Base-by-base conservation (phyloP, 1,140 invertebrate species). In the Leptopilina boulardi region DNA sequence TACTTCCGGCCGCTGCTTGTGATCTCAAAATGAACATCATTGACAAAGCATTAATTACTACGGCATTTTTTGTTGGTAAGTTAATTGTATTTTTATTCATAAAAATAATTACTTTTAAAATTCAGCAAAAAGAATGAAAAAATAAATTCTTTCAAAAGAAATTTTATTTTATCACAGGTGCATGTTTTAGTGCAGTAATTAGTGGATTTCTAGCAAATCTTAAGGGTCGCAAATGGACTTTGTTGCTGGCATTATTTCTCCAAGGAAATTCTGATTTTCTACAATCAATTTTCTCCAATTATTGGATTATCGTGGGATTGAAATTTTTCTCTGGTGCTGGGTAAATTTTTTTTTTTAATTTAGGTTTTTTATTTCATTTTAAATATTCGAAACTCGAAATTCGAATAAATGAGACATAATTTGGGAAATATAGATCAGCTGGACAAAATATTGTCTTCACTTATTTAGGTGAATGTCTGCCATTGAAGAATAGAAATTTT, bases 251-350 rank as follows among this genome's bases (percentile, higher is more conserved):
- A 10, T 83, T 92, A 18, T 83, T 90, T 2, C 78, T 91, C 21
- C 92, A 92, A 79, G 91, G 89, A 19, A n/a, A 91, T 0, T 89
- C 88, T 15, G 89, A 88, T 26, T 81, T 91, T 2, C 71, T 83
- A 2, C 91, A 91, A 13, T 89, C 89, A 70, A 81, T 91, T 34
- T 83, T 89, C 19, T 91, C 91, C 74, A 84, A 83, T 0, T 92
- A 90, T 77, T 89, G 78, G 77, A 34, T 86, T 74, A 83, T 91
- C 3, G 89, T 93, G 73, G 77, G 91, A 54, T 77, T 92, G 3
- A 92, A 94, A 82, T 94, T 95, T 81, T 92, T 95, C 85, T 94
- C 93, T 81, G 94, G 94, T 10, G 90, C 93, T 71, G 92, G 92
- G 93, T 93, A 86, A 38, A 6, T n/a, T n/a, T n/a, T n/a, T n/a